Conservation (phyloP, 1,140 invertebrate species). For the Anthonomus grandis region DNA sequence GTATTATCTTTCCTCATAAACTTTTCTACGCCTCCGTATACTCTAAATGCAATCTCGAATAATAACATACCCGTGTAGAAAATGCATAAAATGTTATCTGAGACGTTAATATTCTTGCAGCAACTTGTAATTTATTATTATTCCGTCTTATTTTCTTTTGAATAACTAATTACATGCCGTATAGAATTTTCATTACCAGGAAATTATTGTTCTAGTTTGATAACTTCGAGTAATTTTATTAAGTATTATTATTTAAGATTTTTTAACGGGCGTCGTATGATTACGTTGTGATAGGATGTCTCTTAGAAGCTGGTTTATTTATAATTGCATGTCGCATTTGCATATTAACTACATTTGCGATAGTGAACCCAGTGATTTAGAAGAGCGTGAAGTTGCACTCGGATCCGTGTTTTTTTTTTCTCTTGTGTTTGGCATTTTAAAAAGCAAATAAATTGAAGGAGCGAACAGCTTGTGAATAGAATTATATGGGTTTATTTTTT, state of each 20-base stretch:
- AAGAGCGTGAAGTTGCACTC: not conserved
- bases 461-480: too few relatives aligned
- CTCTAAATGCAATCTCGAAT: too few relatives aligned
- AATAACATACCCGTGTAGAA: constrained; percentile 12
- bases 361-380: not conserved
- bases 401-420: too few relatives aligned
- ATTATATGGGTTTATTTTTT: too few relatives aligned
- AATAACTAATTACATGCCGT: constrained; percentile 21
- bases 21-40: too few relatives aligned
- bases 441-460: too few relatives aligned
- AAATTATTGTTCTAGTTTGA: constrained; percentile 21
- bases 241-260: constrained; percentile 9
- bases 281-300: constrained; percentile 2
- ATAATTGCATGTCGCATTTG: constrained; percentile 11
- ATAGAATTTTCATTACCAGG: constrained; percentile 20
- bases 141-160: constrained; percentile 13
- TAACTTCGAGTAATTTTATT: constrained; percentile 17
- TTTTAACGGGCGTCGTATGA: not conserved
- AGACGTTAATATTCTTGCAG: constrained; percentile 5
- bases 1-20: too few relatives aligned
- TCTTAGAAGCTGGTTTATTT: too few relatives aligned
- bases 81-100: constrained; percentile 16
- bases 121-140: constrained; percentile 20
- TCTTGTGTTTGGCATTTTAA: too few relatives aligned
- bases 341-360: constrained; percentile 15